A percentile compares a stretch with the other conserved stretches of the same genome.
phyloP scores from a whole-genome alignment of 1,140 invertebrate species.

The Lepidurus arcticus region DNA sequence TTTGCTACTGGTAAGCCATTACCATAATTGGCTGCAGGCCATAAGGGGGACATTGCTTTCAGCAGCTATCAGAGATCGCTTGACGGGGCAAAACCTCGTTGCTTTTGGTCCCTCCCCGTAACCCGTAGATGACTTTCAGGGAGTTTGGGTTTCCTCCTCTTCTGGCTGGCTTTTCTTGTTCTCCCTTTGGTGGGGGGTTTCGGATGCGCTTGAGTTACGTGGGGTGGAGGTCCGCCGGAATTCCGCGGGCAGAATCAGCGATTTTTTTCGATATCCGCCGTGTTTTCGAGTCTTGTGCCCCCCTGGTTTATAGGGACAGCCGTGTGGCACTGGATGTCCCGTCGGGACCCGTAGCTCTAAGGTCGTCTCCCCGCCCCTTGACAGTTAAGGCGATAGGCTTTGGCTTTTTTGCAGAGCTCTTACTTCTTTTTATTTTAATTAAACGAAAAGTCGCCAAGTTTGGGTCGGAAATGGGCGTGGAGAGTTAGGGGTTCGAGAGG shows the following conservation, averaged over 20 bases:
- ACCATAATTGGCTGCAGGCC: conserved; percentile 17
- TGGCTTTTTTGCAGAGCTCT: neutral
- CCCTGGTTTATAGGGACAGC: neutral
- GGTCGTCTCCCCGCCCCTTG: neutral
- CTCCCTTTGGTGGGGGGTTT: neutral
- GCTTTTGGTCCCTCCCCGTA: neutral
- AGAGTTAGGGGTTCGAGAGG: neutral
- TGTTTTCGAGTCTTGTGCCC: neutral
- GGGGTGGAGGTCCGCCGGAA: neutral
- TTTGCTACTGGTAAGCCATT: conserved; percentile 4
- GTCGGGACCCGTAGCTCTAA: conserved; percentile 8
- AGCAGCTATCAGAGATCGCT: neutral
- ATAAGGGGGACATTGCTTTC: conserved; percentile 10
- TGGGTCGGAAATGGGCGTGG: conserved; percentile 1
- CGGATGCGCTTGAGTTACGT: neutral
- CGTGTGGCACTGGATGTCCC: neutral
- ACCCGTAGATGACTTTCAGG: neutral
- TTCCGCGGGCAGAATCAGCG: neutral
- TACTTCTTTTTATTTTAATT: conserved; percentile 22
- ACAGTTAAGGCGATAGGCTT: conserved; percentile 4
- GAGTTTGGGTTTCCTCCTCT: neutral
- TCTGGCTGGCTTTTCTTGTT: neutral
- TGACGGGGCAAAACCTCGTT: neutral
- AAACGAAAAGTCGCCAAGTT: neutral
- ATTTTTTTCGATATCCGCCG: neutral